These are phyloP conservation scores for Polyommatus iphigenia DNA, from an alignment of 2,888 invertebrate genomes.

Conservation along the genomic window DNA sequence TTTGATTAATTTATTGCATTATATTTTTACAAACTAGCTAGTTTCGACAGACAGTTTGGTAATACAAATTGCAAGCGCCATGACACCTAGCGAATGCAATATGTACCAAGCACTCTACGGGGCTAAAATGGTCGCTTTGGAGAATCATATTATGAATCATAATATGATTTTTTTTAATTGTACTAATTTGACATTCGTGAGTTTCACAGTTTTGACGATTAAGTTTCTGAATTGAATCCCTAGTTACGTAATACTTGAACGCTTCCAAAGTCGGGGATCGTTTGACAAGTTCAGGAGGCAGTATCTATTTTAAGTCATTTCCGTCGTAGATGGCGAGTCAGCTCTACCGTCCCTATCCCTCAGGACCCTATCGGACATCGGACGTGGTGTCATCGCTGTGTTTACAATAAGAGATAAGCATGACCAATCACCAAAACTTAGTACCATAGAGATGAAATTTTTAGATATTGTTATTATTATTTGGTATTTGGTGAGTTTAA, in stretches of 20 bases:
- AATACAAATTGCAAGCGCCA: no score
- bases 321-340: conserved; percentile 29
- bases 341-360: conserved; percentile 32
- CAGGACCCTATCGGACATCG: conserved; percentile 40
- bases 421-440: conserved; percentile 43
- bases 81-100: no score
- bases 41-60: no score
- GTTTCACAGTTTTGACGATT: no score
- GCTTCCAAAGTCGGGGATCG: neutral
- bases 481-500: neutral
- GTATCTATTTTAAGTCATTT: conserved; percentile 10
- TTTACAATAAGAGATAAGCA: conserved; percentile 48
- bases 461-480: conserved; percentile 31
- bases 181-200: no score
- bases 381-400: conserved; percentile 46
- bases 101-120: no score
- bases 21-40: no score
- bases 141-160: no score
- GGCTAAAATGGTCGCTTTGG: no score
- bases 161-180: no score
- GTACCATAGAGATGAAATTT: neutral
- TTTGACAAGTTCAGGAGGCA: conserved; percentile 19
- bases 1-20: no score
- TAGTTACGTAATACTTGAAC: neutral
- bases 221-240: no score